Evolutionary conservation across 2,888 invertebrate genomes (phyloP), one percentile per base, ranked within the genome.

Genomic region (Amiota minor): DNA sequence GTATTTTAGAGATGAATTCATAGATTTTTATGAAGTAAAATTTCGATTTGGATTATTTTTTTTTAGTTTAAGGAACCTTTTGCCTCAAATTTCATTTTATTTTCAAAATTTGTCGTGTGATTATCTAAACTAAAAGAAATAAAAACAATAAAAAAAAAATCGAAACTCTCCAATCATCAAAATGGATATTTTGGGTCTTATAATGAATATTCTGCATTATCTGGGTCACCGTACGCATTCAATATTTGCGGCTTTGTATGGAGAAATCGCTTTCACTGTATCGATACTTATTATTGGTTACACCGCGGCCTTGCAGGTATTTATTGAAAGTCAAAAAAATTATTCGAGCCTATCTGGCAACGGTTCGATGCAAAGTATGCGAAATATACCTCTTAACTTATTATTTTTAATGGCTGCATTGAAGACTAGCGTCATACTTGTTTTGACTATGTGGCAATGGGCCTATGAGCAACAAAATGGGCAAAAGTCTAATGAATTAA

Each of bases 361-460:
- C 20, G 12, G 0, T 49, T 67, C 50, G n/a, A 6, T 67, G 6
- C 49, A 47, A n/a, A 14, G 67, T 16, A 18, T 61, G 8, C 11
- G 12, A 16, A 61, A 61, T 14, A 12, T 18, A 12, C 61, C 61
- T 9, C 50, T 61, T n/a, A 3, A n/a, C 11, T 2, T 8, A 47
- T 14, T 71, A 10, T 11, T 62, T 11, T n/a, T n/a, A n/a, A n/a
- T 61, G 8, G 9, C 8, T 3, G 8, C 47, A 6, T 3, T 20
- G 1, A 83, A 83, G 11, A 6, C 81, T 16, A 23, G 61, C 2
- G 11, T 81, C 0, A 77, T 81, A 18, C 50, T 80, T 10, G 45
- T 70, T 2, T 12, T 76, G 47, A 70, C 72, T 0, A 16, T 86
- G 18, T 53, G 76, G 35, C 75, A 75, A 18, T 79, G 14, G 2